Conservation (phyloP, 2,888 invertebrate species). For the Drosophila ustulata region DNA sequence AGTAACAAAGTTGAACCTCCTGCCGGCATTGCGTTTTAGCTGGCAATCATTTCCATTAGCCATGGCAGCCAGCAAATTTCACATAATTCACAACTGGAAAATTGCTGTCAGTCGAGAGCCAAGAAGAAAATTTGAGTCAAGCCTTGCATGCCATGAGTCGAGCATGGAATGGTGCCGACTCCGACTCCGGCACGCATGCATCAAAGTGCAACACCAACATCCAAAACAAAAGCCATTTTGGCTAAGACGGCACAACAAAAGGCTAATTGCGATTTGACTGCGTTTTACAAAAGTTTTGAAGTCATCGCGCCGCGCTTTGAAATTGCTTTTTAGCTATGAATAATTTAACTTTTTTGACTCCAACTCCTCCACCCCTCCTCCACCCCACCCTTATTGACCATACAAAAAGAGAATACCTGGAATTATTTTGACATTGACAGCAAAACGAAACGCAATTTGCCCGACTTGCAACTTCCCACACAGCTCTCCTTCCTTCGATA, state of each 20-base stretch:
- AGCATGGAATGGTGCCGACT: background rate
- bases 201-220: constrained; percentile 66
- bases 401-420: constrained; percentile 31
- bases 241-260: constrained; percentile 71
- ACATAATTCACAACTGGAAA: constrained; percentile 80
- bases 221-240: constrained; percentile 36
- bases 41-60: constrained; percentile 78
- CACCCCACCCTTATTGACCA: background rate
- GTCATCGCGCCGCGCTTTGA: constrained; percentile 24
- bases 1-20: constrained; percentile 26
- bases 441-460: constrained; percentile 73
- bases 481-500: background rate
- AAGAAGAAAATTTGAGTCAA: constrained; percentile 62
- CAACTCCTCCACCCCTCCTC: no score
- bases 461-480: background rate
- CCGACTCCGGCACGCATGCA: constrained; percentile 71
- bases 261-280: constrained; percentile 80
- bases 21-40: constrained; percentile 73
- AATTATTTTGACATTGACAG: constrained; percentile 75
- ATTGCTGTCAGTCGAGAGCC: constrained; percentile 72
- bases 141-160: constrained; percentile 45
- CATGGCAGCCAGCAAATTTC: constrained; percentile 75
- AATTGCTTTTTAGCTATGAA: constrained; percentile 77
- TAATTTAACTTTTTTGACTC: constrained; percentile 80
- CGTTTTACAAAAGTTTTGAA: constrained; percentile 67